A percentile compares a stretch with the other conserved stretches of the same genome.
Conservation (phyloP, 2,888 invertebrate genomes). For the Argynnis bischoffii region DNA sequence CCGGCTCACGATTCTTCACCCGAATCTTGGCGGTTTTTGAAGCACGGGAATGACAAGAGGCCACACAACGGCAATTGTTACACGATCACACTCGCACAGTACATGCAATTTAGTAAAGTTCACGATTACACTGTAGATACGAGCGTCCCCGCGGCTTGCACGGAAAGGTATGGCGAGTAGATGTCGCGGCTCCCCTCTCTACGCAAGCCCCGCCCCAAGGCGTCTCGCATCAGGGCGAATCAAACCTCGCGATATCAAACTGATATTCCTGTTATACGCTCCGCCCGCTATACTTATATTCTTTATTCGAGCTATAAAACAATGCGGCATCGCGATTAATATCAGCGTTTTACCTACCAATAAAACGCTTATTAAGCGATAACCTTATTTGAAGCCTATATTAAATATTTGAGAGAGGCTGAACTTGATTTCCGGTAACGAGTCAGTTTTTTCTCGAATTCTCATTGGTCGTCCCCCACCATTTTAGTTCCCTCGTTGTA, state of each 20-base stretch:
- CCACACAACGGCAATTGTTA: constrained; percentile 60
- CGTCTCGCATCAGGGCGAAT: constrained; percentile 77
- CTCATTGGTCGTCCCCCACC: too few relatives aligned
- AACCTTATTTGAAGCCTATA: too few relatives aligned
- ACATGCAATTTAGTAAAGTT: constrained; percentile 51
- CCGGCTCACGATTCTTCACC: constrained; percentile 93
- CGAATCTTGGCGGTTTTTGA: constrained; percentile 88
- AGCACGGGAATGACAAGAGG: constrained; percentile 59
- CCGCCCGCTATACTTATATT: constrained; percentile 74
- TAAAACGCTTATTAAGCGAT: too few relatives aligned
- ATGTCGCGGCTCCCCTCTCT: constrained; percentile 56
- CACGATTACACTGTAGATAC: constrained; percentile 45
- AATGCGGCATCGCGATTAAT: constrained; percentile 48
- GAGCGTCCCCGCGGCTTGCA: constrained; percentile 61
- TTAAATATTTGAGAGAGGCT: too few relatives aligned
- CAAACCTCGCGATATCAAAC: constrained; percentile 77
- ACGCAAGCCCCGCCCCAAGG: constrained; percentile 70
- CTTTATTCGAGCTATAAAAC: constrained; percentile 79
- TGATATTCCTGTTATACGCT: constrained; percentile 74
- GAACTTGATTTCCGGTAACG: too few relatives aligned
- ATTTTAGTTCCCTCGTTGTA: too few relatives aligned
- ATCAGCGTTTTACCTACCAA: too few relatives aligned
- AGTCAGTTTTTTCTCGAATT: too few relatives aligned
- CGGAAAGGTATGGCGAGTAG: constrained; percentile 64
- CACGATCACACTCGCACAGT: constrained; percentile 64